A percentile compares a stretch with the other conserved stretches of the same genome.
phyloP scores from a whole-genome alignment of 2,797 vertebrate species.

The Parambassis ranga region DNA sequence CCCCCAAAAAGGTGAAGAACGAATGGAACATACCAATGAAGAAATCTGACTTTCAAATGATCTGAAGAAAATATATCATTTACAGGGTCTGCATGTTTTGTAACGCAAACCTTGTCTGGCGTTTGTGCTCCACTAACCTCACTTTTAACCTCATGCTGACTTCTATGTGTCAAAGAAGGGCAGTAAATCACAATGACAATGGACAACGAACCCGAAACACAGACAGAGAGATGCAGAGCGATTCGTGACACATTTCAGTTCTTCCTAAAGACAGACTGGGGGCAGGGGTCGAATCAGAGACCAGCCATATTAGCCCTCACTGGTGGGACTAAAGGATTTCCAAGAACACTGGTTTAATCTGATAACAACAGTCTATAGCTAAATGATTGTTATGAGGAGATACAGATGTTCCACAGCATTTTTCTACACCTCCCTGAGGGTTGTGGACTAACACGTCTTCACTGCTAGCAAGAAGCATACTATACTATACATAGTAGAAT shows the following conservation, averaged over 20 bases:
- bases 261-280: conserved; percentile 2
- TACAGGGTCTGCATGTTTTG: conserved; percentile 3
- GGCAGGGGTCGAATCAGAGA: conserved; percentile 27
- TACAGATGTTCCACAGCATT: conserved; percentile 34
- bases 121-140: not conserved
- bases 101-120: not conserved
- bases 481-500: too few species aligned
- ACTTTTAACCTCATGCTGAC: not conserved
- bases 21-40: conserved; percentile 9
- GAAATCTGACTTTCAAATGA: conserved; percentile 32
- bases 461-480: too few species aligned
- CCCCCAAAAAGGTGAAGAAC: conserved; percentile 34
- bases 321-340: conserved; percentile 47
- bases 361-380: conserved; percentile 49
- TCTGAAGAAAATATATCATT: conserved; percentile 15
- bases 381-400: conserved; percentile 54
- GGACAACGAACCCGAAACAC: too few species aligned
- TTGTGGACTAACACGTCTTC: too few species aligned
- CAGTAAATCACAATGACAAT: conserved; percentile 5
- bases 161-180: not conserved
- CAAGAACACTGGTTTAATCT: conserved; percentile 54
- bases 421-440: conserved; percentile 23
- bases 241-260: conserved; percentile 21
- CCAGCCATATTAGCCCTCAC: not conserved
- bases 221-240: too few species aligned